These are phyloP conservation scores for Periparus ater DNA, from an alignment of 2,797 vertebrate genomes.

Conservation along the genomic window DNA sequence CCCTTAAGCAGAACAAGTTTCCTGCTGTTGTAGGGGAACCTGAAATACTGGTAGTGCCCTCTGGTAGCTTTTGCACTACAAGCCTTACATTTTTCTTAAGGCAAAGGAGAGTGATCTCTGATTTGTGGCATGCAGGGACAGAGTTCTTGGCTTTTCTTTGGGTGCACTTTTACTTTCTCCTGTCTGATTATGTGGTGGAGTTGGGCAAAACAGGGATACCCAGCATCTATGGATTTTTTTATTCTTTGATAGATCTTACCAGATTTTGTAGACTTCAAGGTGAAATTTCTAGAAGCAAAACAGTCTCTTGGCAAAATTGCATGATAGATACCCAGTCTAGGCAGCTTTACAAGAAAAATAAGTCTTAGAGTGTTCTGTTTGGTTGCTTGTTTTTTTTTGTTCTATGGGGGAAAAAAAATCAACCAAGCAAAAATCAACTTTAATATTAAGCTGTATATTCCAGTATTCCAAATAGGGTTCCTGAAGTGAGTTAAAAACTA, in stretches of 20 bases:
- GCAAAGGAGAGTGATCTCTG: neutral
- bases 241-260: accelerated
- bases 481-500: neutral
- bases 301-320: neutral
- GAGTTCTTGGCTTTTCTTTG: neutral
- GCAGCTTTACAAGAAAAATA: neutral
- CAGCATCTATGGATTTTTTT: neutral
- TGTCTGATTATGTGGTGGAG: neutral
- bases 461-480: neutral
- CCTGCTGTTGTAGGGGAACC: neutral
- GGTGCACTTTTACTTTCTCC: neutral
- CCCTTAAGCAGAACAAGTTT: neutral
- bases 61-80: neutral
- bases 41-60: neutral
- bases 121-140: neutral
- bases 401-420: no score
- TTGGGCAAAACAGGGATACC: neutral
- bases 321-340: neutral
- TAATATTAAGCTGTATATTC: neutral
- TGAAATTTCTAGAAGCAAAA: neutral
- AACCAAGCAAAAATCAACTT: neutral
- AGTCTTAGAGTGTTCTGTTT: neutral
- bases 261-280: neutral
- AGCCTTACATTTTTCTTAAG: neutral
- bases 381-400: neutral